Evolutionary conservation across 1,140 invertebrate genomes (phyloP), one percentile per base, ranked within the genome.

Genomic region (Leptopilina boulardi): DNA sequence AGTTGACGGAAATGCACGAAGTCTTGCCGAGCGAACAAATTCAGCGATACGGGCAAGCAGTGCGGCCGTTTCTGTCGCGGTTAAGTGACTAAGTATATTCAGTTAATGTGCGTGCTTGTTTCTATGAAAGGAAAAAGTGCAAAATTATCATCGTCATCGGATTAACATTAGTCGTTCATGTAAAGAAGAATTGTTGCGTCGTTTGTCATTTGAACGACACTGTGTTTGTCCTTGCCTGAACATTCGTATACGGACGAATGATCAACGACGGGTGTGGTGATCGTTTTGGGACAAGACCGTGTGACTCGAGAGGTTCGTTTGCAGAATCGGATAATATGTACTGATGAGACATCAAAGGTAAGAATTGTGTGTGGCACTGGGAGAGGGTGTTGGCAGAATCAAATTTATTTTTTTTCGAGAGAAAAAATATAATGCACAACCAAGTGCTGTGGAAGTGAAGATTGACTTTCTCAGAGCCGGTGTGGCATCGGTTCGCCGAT

Each of bases 21-120:
- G 23, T 70, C 30, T 70, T 23, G 13, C 74, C 30, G 74, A 66
- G 21, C n/a, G 30, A 75, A 47, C 54, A 19, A 70, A 19, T 30
- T 21, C 54, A 42, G 59, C 23, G 59, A 66, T 66, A 66, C 59
- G 56, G 56, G 56, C 56, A 30, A 76, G 56, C 74, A 81, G 79
- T 81, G 82, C 78, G 82, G 76, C 78, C 72, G 80, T 80, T 76
- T 79, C 77, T 80, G 80, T 59, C 82, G 82, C 76, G 80, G 80
- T 51, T 83, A 77, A 80, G 74, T 80, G 79, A 76, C 54, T 71
- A n/a, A 30, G 41, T 51, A 18, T 51, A 38, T 51, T 51, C 47
- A 51, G n/a, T 66, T 71, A 26, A 30, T 30, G 59, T 66, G 59
- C 23, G 59, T 66, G 59, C 23, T 30, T 66, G 21, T 66, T 30